A percentile compares a stretch with the other conserved stretches of the same genome.
Evolutionary conservation across 1,140 invertebrate species (phyloP).

Genomic region (Acromyrmex echinatior): DNA sequence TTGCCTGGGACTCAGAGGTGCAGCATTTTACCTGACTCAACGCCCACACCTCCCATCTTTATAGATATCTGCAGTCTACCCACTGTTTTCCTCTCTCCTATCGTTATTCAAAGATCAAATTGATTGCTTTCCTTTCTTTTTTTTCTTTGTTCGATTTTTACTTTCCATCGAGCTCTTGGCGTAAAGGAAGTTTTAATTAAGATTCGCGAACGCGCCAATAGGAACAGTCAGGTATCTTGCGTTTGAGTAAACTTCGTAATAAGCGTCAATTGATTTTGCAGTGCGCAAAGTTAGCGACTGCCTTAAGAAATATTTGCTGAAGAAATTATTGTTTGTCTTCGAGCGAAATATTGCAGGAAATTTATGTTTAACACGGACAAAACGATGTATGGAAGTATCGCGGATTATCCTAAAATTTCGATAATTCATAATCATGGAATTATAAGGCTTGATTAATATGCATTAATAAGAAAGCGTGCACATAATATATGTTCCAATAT

Average conservation of each 20-base stretch:
- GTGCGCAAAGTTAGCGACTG: not conserved
- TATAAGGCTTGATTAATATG: not conserved
- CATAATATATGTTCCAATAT: not conserved
- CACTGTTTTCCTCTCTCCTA: conserved; percentile 11
- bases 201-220: conserved; percentile 29
- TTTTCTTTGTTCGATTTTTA: not conserved
- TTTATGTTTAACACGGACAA: conserved; percentile 1
- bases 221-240: conserved; percentile 8
- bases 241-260: conserved; percentile 46
- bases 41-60: conserved; percentile 81
- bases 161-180: not conserved
- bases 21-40: conserved; percentile 82
- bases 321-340: conserved; percentile 27
- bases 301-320: conserved; percentile 45
- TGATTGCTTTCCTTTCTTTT: not conserved
- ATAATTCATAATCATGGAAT: conserved; percentile 6
- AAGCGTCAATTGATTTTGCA: conserved; percentile 53
- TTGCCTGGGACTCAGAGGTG: conserved; percentile 80
- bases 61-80: conserved; percentile 23
- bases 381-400: not conserved
- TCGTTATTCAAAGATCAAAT: not conserved
- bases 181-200: conserved; percentile 32
- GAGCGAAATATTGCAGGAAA: conserved; percentile 14
- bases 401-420: not conserved
- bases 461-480: not conserved